A percentile compares a stretch with the other conserved stretches of the same genome.
Conservation (phyloP, 2,797 vertebrate species). For the Sarcoramphus papa region DNA sequence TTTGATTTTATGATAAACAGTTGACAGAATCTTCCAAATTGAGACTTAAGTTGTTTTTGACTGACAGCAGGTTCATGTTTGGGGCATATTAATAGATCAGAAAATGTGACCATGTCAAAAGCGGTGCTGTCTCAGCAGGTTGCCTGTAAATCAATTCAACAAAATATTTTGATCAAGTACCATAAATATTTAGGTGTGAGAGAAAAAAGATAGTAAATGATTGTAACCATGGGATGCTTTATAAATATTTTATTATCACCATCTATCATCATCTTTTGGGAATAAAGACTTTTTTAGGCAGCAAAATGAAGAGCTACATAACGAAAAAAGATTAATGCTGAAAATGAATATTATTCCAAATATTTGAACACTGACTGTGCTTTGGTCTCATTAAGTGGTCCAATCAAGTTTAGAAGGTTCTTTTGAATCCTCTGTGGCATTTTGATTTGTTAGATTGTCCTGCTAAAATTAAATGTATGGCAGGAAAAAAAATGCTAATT, state of each 20-base stretch:
- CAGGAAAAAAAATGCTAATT: conserved; percentile 5
- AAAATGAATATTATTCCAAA: conserved; percentile 24
- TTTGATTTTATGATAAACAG: neutral
- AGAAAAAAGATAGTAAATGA: neutral
- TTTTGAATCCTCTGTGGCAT: neutral
- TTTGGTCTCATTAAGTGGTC: neutral
- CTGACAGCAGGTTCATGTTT: neutral
- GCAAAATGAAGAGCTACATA: neutral
- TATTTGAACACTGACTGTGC: neutral
- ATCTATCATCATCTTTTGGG: neutral
- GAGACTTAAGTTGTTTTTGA: neutral
- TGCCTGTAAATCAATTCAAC: neutral
- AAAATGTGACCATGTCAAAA: conserved; percentile 1
- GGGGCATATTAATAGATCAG: neutral
- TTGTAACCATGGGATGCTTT: neutral
- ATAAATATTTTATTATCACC: neutral
- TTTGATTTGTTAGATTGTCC: neutral
- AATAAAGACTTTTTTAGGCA: neutral
- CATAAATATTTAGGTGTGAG: conserved; percentile 12
- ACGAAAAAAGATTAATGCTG: neutral
- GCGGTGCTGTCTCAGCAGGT: neutral
- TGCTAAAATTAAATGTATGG: conserved; percentile 11
- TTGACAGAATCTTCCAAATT: neutral
- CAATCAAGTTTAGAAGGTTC: conserved; percentile 33
- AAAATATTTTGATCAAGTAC: conserved; percentile 16